Percentiles rank a stretch among this genome's conserved stretches.
These are phyloP conservation scores for Poliocrania exsul DNA, from an alignment of 2,797 vertebrate genomes.

Conservation along the genomic window DNA sequence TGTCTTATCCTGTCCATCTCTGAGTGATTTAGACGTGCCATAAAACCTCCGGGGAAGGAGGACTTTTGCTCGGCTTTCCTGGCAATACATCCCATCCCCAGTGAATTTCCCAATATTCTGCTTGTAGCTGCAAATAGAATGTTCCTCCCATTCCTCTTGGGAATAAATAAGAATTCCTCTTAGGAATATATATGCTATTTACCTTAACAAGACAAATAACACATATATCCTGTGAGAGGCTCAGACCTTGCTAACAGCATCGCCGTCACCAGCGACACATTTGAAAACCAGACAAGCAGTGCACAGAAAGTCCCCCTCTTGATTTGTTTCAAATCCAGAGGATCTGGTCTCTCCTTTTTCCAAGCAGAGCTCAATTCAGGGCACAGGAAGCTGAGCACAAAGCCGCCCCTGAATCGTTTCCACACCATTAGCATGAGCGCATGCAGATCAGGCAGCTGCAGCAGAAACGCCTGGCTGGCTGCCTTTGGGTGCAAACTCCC, in stretches of 20 bases:
- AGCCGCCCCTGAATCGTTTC: neutral
- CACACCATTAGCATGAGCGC: neutral
- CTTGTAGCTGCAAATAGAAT: neutral
- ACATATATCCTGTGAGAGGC: rapidly evolving
- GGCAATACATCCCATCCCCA: neutral
- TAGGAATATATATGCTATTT: neutral
- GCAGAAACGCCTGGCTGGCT: neutral
- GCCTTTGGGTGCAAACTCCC: neutral
- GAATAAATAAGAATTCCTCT: neutral
- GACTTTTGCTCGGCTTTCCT: neutral
- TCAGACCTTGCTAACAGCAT: rapidly evolving
- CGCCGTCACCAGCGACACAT: rapidly evolving
- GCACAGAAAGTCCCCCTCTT: neutral
- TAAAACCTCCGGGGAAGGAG: neutral
- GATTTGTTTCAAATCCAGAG: neutral
- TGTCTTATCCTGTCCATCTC: neutral
- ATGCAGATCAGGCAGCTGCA: slow-evolving; percentile 47
- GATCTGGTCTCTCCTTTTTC: neutral
- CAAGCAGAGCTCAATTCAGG: neutral
- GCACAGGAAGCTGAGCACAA: neutral
- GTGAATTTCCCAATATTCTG: neutral
- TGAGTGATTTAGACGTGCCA: neutral
- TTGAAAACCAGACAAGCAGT: neutral
- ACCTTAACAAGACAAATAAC: neutral
- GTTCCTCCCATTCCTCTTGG: neutral